Conservation (phyloP, 2,113 vertebrate species). For the Syrmaticus mikado region DNA sequence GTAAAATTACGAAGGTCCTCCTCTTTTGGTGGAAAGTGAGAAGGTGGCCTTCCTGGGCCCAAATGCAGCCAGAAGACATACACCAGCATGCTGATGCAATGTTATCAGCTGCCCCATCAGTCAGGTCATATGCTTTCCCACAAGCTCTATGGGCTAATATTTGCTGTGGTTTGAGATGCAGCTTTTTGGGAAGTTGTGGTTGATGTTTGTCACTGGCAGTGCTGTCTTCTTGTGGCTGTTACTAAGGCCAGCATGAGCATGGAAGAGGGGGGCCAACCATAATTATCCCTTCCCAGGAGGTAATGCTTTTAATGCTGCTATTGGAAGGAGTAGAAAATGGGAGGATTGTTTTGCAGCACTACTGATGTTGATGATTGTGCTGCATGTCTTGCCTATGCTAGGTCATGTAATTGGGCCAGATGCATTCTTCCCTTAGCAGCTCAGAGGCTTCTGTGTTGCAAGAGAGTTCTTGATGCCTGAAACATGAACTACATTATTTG, state of each 20-base stretch:
- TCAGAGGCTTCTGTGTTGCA: not conserved
- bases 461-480: not conserved
- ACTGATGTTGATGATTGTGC: not conserved
- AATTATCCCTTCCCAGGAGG: not conserved
- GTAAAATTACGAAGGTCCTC: not conserved
- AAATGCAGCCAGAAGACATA: not conserved
- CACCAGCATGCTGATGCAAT: not conserved
- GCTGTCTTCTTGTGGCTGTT: not conserved
- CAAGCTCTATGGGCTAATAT: not conserved
- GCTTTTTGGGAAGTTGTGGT: not conserved
- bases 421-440: rapidly evolving
- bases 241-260: not conserved
- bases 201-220: not conserved
- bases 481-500: rapidly evolving
- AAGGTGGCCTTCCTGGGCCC: not conserved
- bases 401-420: not conserved
- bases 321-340: not conserved
- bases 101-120: not conserved
- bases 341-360: not conserved
- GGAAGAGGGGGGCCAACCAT: not conserved
- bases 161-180: not conserved
- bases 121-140: not conserved
- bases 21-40: not conserved
- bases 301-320: not conserved
- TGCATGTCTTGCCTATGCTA: not conserved